Conservation (phyloP, 2,113 vertebrate species). For the Artemisiospiza belli region DNA sequence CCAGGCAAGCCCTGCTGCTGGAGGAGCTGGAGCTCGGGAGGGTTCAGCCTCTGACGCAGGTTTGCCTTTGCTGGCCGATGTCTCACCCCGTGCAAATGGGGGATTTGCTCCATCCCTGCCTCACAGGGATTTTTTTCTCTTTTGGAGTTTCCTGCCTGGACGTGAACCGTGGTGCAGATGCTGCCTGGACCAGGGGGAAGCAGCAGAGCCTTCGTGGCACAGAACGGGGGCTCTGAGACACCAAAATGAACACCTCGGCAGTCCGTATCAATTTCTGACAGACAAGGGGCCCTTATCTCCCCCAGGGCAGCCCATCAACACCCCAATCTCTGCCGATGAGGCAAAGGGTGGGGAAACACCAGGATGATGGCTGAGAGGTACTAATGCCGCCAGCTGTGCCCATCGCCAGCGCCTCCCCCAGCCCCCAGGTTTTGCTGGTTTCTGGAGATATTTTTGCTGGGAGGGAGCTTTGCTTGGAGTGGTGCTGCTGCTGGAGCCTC, state of each 20-base stretch:
- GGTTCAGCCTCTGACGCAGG: not conserved
- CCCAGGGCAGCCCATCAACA: not conserved
- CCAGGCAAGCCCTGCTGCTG: not conserved
- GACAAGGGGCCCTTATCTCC: not conserved
- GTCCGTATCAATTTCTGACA: fast-evolving
- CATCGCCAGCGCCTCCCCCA: not conserved
- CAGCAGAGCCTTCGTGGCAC: fast-evolving
- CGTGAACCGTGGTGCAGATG: fast-evolving
- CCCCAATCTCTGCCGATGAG: not conserved
- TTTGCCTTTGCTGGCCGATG: not conserved
- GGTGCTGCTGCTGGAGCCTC: not conserved
- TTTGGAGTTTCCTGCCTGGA: not conserved
- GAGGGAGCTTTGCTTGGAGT: not conserved
- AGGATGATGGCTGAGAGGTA: not conserved
- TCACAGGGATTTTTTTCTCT: not conserved
- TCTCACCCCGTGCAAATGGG: not conserved
- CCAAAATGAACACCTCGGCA: fast-evolving
- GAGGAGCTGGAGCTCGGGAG: not conserved
- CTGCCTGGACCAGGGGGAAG: not conserved
- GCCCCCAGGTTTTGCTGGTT: not conserved
- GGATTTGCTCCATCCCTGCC: not conserved
- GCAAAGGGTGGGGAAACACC: not conserved
- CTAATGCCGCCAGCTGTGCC: not conserved
- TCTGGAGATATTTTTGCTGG: not conserved
- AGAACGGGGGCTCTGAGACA: not conserved